Base-by-base conservation (phyloP, 2,113 vertebrate genomes). In the Sylvia atricapilla region DNA sequence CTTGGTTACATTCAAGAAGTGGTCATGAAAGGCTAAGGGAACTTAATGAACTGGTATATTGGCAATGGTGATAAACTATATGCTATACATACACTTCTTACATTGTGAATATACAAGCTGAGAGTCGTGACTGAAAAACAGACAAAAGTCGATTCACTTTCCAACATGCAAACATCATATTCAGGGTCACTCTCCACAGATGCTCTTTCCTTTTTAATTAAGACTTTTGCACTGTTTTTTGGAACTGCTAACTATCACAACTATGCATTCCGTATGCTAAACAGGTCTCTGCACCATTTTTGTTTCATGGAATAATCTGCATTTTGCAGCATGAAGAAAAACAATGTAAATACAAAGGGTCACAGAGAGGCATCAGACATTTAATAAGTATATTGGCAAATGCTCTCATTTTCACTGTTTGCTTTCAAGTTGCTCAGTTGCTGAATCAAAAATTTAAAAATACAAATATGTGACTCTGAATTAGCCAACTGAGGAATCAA, bases 301-400 rank as follows among this genome's bases (percentile, higher is more conserved):
- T 90, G 37, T 62, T 69, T 94, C 13, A 55, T 18, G 19, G 30
- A 93, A 78, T 30, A 81, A 79, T 78, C 68, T 87, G 37, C 59
- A 88, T 41, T 87, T 91, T 70, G 46, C n/a, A 87, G 60, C 74
- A 72, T 16, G n/a, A 94, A 93, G 63, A 86, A 67, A 79, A 84
- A 2, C 16, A 23, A 37, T 53, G 30, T n/a, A 89, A 64, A 52
- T 43, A 39, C 44, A 70, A 73, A 82, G 22, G 47, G 24, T 31
- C 49, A 64, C 15, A 66, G 56, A 87, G 16, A 91, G 49, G 43
- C 8, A 10, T 73, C 41, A 82, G 44, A 87, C n/a, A 94, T 68
- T 15, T 80, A 88, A 85, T 50, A 92, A 70, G 16, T 31, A 59
- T 18, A 46, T 66, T 47, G 37, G 46, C 41, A 89, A 66, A 95